phyloP scores from a whole-genome alignment of 2,113 vertebrate genomes.

The Syngnathus scovelli region DNA sequence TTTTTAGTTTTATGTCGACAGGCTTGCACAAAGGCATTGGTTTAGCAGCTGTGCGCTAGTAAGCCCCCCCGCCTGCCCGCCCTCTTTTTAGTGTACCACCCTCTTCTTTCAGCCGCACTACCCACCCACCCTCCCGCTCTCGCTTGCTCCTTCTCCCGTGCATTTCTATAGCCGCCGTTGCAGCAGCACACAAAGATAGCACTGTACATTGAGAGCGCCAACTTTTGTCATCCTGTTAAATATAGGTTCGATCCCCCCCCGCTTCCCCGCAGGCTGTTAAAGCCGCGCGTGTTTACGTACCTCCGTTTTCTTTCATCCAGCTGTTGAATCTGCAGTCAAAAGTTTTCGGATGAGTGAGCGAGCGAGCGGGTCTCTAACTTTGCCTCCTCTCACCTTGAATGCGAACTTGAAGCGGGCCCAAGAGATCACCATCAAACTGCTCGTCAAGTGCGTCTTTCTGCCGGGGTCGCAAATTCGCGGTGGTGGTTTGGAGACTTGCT shows the following conservation, averaged over 20 bases:
- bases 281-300: constrained; percentile 41
- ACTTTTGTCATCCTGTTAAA: constrained; percentile 76
- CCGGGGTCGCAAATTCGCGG: neutral
- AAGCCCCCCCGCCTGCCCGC: constrained; percentile 39
- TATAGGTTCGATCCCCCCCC: constrained; percentile 42
- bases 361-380: neutral
- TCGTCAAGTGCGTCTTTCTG: constrained; percentile 31
- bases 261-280: constrained; percentile 57
- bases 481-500: neutral
- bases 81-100: constrained; percentile 37
- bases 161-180: constrained; percentile 61
- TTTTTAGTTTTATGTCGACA: constrained; percentile 36
- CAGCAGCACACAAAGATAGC: constrained; percentile 70
- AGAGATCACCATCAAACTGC: constrained; percentile 20
- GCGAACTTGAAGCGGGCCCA: constrained; percentile 2
- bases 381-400: constrained; percentile 7
- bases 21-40: constrained; percentile 54
- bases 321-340: constrained; percentile 1
- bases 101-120: constrained; percentile 27
- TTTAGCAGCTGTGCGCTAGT: constrained; percentile 72
- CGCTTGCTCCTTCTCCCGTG: constrained; percentile 49
- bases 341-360: neutral
- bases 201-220: constrained; percentile 76
- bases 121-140: neutral
- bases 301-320: neutral